Percentiles rank a stretch among this genome's conserved stretches.
Evolutionary conservation across 2,888 invertebrate genomes (phyloP).

Genomic region (Chalcosyrphus nemorum): DNA sequence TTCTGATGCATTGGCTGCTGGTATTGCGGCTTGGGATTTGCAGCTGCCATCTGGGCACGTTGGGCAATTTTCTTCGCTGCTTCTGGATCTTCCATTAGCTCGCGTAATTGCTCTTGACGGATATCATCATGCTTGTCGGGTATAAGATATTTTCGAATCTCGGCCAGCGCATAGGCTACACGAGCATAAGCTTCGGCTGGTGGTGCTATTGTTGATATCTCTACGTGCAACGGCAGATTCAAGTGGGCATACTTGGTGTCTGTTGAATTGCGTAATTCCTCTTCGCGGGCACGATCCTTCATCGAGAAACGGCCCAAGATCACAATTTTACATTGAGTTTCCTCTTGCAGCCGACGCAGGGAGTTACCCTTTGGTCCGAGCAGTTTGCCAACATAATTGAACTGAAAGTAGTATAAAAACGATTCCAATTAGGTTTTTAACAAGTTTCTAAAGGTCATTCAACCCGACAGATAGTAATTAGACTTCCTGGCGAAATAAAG

Average conservation of each 20-base stretch:
- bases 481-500: no score
- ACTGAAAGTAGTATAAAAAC: conserved; percentile 84
- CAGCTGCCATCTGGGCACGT: conserved; percentile 76
- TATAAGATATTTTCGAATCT: conserved; percentile 86
- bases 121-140: conserved; percentile 90
- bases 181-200: conserved; percentile 93
- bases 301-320: conserved; percentile 96
- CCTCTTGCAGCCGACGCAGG: conserved; percentile 95
- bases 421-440: background rate
- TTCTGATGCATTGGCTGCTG: conserved; percentile 74
- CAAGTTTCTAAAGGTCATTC: no score
- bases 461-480: no score
- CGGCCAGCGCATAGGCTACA: conserved; percentile 92
- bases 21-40: conserved; percentile 75
- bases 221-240: conserved; percentile 93
- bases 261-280: conserved; percentile 89
- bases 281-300: conserved; percentile 93
- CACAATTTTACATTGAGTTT: conserved; percentile 98
- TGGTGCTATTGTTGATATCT: conserved; percentile 92
- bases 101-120: conserved; percentile 91
- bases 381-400: conserved; percentile 97
- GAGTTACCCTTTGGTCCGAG: conserved; percentile 97
- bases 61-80: conserved; percentile 80
- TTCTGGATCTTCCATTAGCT: conserved; percentile 84
- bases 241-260: conserved; percentile 95